These are phyloP conservation scores for Antrozous pallidus DNA, from an alignment of 2,797 vertebrate genomes.

Conservation along the genomic window DNA sequence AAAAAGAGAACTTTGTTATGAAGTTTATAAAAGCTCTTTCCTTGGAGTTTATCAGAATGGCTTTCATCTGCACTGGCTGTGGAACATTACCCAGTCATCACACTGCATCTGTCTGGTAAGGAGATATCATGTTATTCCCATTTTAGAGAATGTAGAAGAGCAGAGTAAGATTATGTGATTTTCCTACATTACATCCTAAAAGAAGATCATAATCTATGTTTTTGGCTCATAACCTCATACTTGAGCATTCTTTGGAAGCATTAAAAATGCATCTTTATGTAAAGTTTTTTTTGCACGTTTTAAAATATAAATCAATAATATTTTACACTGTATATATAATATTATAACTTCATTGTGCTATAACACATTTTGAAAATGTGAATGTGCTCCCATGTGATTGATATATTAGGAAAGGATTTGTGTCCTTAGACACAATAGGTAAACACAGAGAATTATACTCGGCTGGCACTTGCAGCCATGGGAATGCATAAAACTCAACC, in stretches of 20 bases:
- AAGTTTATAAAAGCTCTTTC: constrained; percentile 26
- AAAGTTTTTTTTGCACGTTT: not conserved
- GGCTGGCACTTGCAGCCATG: not conserved
- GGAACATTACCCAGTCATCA: not conserved
- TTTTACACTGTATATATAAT: not conserved
- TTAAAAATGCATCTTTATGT: not conserved
- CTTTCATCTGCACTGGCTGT: constrained; percentile 8
- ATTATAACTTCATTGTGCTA: not conserved
- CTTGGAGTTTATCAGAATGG: not conserved
- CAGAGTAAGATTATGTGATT: not conserved
- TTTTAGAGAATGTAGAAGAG: constrained; percentile 2
- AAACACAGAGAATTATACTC: not conserved
- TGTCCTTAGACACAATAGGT: not conserved
- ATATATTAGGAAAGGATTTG: not conserved
- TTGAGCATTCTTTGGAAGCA: constrained; percentile 2
- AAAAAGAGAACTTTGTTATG: not conserved
- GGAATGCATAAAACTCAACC: not conserved
- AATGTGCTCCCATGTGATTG: not conserved
- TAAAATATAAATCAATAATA: not conserved
- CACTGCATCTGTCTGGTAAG: not conserved
- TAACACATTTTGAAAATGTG: not conserved
- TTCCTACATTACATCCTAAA: not conserved
- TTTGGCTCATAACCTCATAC: not conserved
- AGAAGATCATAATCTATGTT: not conserved
- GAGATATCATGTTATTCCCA: not conserved